Base-by-base conservation (phyloP, 2,797 vertebrate species). In the Australoheros facetus region DNA sequence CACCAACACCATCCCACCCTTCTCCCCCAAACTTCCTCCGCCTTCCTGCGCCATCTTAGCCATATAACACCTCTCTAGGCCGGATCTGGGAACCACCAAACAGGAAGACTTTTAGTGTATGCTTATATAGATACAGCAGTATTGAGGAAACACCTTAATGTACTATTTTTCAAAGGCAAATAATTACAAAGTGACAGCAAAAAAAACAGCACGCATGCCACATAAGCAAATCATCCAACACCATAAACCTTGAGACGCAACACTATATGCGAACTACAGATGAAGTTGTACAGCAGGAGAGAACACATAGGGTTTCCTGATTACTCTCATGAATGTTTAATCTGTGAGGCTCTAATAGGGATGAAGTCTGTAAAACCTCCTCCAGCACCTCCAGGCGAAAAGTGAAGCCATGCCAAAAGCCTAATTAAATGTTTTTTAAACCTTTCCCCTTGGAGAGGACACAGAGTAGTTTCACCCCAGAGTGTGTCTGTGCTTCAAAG, bases 381-480 rank as follows among this genome's bases (percentile, higher is more conserved):
- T 93, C 89, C 88, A 93, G 87, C 85, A 94, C 91, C 93, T 94
- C 87, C 90, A 90, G 92, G 93, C 91, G 86, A 94, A 92, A 94
- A 83, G 86, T 85, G 92, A 93, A 89, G 75, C 89, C 88, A 83
- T 92, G 94, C 93, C 94, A 95, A 93, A 93, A 94, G 93, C 90
- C 87, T 93, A 93, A 95, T 93, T 94, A 94, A 95, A 92, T 94
- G 93, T 93, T 94, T 93, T 93, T 94, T 91, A 93, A 94, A 93
- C 91, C 89, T 92, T 91, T 91, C 90, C 89, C 93, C 86, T 92
- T 89, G 84, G 93, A 94, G 93, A 91, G 86, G 86, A 91, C 85
- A 80, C 72, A 80, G 79, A 87, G 84, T 82, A 73, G 84, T 81
- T 87, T 91, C 83, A 84, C 73, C 89, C 86, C 78, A 81, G 87